Base-by-base conservation (phyloP, 1,140 invertebrate genomes). In the Papilio aristodemus region DNA sequence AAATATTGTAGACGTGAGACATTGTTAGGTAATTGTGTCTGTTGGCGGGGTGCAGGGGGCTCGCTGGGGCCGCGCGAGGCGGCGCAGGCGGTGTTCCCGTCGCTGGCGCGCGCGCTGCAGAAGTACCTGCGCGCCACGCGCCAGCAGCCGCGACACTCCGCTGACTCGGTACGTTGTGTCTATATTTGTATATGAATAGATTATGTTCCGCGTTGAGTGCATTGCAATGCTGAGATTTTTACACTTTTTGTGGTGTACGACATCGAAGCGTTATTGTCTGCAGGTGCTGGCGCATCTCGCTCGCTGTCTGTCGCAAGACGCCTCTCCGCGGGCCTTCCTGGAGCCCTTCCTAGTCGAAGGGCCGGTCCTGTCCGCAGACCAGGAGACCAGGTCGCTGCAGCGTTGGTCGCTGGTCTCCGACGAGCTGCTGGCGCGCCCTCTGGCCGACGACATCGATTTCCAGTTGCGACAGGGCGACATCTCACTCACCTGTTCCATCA, bases 61-160 rank as follows among this genome's bases (percentile, higher is more conserved):
- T 96, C 95, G 0, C 96, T 99, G 93, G 97, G 98, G 84, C 96
- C 98, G 0, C 94, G 96, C 76, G 98, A 99, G 92, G 98, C 98
- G 13, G 98, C 98, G 0, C 97, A 99, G 83, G 97, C 98, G 0
- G 97, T 99, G 17, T 99, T 99, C 85, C 98, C 98, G 5, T 98
- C 97, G 0, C 95, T 99, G 93, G 97, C 98, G 0, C 93, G 98
- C 63, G 96, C 98, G 1, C 92, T 99, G 63, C 98, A 99, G 91
- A 99, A 99, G 90, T 99, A 98, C 90, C 92, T 99, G 46, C 93
- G 98, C 22, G 96, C 99, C 0, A 99, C 98, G 0, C 90, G 98
- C 0, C 98, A 99, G 84, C 98, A 99, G 84, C 98, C 98, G 0
- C 93, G 97, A 63, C 98, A 99, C 87, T 96, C 97, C 0, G 97